These are phyloP conservation scores for Epizoanthus illoricatus DNA, from an alignment of 92 coral and sea anemone species.

Conservation along the genomic window DNA sequence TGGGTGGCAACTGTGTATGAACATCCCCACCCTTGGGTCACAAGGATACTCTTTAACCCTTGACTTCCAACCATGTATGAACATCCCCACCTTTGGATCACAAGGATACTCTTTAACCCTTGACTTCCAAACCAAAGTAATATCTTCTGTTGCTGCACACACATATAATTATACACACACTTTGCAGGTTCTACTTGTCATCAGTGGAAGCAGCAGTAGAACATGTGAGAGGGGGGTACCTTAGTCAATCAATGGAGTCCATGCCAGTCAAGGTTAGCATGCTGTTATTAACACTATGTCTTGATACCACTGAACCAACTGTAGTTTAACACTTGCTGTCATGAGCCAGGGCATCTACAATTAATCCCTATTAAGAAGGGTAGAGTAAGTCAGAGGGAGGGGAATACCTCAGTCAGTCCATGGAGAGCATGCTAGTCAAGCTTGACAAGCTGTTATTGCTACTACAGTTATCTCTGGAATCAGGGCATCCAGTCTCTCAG, in stretches of 20 bases:
- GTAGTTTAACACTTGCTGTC: no score
- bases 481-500: no score
- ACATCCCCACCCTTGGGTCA: no score
- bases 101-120: no score
- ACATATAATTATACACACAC: no score
- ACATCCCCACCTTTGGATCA: no score
- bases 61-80: no score
- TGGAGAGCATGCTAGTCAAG: constrained; percentile 73
- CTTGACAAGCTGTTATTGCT: constrained; percentile 18
- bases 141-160: no score
- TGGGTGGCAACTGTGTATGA: no score
- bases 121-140: no score
- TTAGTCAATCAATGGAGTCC: constrained; percentile 72
- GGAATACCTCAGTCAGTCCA: constrained; percentile 72
- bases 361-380: constrained; percentile 46
- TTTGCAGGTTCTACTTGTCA: constrained; percentile 77
- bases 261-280: constrained; percentile 67
- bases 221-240: constrained; percentile 76
- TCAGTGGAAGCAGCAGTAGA: constrained; percentile 95
- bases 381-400: constrained; percentile 84
- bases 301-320: background rate
- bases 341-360: no score
- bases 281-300: background rate
- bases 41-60: no score
- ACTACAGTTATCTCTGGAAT: background rate